These are phyloP conservation scores for Calameuta idolon DNA, from an alignment of 2,888 invertebrate species.

Conservation along the genomic window DNA sequence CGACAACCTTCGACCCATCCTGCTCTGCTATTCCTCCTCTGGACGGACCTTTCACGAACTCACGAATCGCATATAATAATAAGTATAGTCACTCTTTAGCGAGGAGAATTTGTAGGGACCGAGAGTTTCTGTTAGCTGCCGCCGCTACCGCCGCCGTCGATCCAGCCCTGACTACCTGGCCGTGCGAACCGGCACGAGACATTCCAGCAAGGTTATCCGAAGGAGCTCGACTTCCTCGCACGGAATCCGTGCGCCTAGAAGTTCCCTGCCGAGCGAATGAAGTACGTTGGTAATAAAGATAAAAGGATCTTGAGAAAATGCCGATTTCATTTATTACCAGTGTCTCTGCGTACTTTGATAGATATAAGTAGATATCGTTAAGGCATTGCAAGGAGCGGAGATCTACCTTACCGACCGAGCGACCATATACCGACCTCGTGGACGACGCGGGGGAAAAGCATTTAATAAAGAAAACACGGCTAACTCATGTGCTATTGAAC, in stretches of 20 bases:
- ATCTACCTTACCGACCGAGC: neutral
- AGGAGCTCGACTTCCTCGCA: constrained; percentile 2
- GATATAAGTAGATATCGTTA: neutral
- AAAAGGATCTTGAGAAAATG: neutral
- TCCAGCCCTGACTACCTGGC: constrained; percentile 6
- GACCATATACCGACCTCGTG: neutral
- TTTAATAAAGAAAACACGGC: no score
- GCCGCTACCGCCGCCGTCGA: neutral
- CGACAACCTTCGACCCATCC: neutral
- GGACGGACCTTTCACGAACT: neutral
- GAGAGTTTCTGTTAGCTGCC: neutral
- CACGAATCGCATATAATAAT: neutral
- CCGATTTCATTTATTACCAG: neutral
- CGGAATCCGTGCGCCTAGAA: neutral
- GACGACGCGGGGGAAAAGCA: neutral
- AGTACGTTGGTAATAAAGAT: neutral
- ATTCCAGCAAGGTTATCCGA: constrained; percentile 7
- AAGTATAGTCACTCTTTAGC: neutral
- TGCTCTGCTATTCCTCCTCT: neutral
- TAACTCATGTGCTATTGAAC: neutral
- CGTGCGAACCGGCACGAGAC: constrained; percentile 5
- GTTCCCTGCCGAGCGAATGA: neutral
- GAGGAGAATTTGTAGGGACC: neutral
- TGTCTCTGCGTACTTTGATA: no score
- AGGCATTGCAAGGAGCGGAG: neutral